phyloP scores from a whole-genome alignment of 2,113 vertebrate genomes.

The Ctenodactylus gundi region DNA sequence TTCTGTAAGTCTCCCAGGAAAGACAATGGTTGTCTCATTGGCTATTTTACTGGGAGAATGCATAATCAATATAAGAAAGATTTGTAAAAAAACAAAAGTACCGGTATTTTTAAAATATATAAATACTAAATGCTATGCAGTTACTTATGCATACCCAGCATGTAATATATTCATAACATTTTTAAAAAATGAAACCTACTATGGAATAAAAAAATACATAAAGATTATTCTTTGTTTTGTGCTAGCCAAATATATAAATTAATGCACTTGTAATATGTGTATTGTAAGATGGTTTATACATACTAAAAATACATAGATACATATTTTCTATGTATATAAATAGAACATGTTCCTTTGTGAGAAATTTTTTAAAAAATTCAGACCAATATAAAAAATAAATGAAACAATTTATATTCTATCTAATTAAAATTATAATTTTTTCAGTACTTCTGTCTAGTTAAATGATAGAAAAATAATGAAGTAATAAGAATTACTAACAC shows the following conservation, averaged over 20 bases:
- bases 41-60: background rate
- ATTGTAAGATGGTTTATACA: background rate
- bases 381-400: background rate
- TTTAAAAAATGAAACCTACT: background rate
- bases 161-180: background rate
- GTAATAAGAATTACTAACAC: background rate
- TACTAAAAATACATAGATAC: background rate
- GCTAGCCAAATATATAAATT: background rate
- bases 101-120: background rate
- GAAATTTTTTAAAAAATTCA: background rate
- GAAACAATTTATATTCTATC: background rate
- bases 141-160: background rate
- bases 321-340: background rate
- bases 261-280: background rate
- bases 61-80: slow-evolving; percentile 17
- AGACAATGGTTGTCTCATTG: background rate
- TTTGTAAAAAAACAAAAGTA: background rate
- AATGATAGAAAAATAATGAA: background rate
- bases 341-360: background rate
- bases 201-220: background rate
- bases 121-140: no score
- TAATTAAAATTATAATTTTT: background rate
- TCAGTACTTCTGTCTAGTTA: background rate
- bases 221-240: background rate
- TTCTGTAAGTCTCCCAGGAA: background rate